Base-by-base conservation (phyloP, 1,140 invertebrate species). In the Cheumatopsyche charites region DNA sequence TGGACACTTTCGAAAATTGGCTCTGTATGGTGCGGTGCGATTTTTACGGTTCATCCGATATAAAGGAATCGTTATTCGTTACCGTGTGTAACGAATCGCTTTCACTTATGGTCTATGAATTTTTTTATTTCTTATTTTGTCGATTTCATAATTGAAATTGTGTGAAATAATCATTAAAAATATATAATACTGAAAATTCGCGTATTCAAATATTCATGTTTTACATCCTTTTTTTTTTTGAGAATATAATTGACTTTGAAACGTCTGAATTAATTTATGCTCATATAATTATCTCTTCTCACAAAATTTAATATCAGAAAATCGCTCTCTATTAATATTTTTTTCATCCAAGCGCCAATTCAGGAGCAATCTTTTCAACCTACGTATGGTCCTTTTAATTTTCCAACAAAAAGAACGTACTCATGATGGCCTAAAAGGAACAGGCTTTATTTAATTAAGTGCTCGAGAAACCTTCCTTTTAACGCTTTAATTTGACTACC, bases 51-150 rank as follows among this genome's bases (percentile, higher is more conserved):
- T 26, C 29, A 15, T 65, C 47, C 47, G 47, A 52, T 52, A 52
- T 15, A 36, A 36, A 36, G n/a, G 47, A 52, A 19, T 52, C 47
- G 47, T 52, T 52, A 52, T 52, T 15, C 47, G 15, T 52, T 52
- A 52, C 47, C 47, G 47, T 17, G 62, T 65, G 36, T 65, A 65
- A 65, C 62, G 62, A 65, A 65, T 65, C 36, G 62, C 19, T 65
- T 42, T 19, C 42, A 36, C 29, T 36, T 36, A 36, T 43, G 15
- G 19, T 25, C 21, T 7, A 21, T 19, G 23, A 58, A 21, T 25
- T 58, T 58, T 58, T 66, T 66, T 21, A 36, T 62, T 62, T 62
- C 15, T 62, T 62, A 15, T 36, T 36, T 36, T 36, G 29, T 36
- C 29, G 29, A 36, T 36, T 9, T 36, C 29, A n/a, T n/a, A n/a